phyloP scores from a whole-genome alignment of 1,140 invertebrate species.

The Penaeus vannamei region DNA sequence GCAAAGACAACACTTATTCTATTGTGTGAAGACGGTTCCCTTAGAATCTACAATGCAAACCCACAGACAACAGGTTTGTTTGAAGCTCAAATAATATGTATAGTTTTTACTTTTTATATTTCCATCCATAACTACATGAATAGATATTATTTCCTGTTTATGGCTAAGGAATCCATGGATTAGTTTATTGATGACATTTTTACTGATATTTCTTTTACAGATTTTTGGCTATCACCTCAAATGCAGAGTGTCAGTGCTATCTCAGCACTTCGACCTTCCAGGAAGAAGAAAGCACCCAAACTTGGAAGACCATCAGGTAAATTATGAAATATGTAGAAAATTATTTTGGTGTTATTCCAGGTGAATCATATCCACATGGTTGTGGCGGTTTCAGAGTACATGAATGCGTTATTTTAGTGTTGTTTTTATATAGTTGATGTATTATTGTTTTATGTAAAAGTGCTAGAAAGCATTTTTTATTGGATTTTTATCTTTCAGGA shows the following conservation, averaged over 20 bases:
- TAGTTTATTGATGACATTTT: not conserved
- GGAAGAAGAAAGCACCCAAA: conserved; percentile 77
- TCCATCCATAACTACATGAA: no score
- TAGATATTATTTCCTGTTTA: no score
- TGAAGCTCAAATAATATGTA: not conserved
- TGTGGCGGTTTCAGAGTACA: not conserved
- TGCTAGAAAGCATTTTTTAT: not conserved
- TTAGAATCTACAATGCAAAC: conserved; percentile 83
- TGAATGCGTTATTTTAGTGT: no score
- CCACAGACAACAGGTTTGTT: conserved; percentile 72
- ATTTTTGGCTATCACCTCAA: conserved; percentile 73
- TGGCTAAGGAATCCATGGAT: not conserved
- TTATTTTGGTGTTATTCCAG: not conserved
- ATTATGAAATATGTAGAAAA: not conserved
- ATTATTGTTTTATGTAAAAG: not conserved
- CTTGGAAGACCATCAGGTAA: conserved; percentile 72
- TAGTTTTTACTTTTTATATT: not conserved
- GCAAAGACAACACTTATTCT: conserved; percentile 92
- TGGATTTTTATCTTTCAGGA: conserved; percentile 69
- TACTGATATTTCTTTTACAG: conserved; percentile 54
- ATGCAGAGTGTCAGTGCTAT: conserved; percentile 74
- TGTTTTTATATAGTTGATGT: not conserved
- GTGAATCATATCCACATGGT: not conserved
- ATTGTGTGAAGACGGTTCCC: conserved; percentile 95
- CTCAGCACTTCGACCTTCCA: conserved; percentile 72